These are phyloP conservation scores for Physella acuta DNA, from an alignment of 1,140 invertebrate genomes.

Conservation along the genomic window DNA sequence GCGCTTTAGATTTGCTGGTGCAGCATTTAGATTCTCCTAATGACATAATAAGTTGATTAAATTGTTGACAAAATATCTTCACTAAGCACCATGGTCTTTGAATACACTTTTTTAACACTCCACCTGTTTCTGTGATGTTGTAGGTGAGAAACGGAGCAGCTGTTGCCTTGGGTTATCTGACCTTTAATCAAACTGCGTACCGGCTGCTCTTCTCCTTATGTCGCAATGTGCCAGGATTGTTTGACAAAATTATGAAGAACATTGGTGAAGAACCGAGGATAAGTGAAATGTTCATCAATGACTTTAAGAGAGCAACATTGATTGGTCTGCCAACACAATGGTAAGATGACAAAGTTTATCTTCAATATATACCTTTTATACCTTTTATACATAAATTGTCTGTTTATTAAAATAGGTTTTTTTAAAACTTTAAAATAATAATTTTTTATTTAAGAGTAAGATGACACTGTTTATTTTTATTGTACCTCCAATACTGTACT, in stretches of 20 bases:
- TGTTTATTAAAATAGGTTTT: background rate
- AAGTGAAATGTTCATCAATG: conserved; percentile 53
- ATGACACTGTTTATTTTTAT: background rate
- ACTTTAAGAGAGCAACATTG: conserved; percentile 53
- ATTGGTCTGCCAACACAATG: conserved; percentile 57
- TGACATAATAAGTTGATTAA: conserved; percentile 38
- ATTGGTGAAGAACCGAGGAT: conserved; percentile 56
- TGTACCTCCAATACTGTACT: too few species aligned
- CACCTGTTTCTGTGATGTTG: too few species aligned
- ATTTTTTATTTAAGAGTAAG: background rate
- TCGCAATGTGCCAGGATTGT: conserved; percentile 54
- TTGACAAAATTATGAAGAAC: conserved; percentile 53
- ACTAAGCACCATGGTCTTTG: too few species aligned
- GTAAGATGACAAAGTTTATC: conserved; percentile 38
- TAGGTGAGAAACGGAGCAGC: conserved; percentile 49
- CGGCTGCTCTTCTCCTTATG: conserved; percentile 52
- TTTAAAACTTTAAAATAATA: background rate
- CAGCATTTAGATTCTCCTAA: conserved; percentile 44
- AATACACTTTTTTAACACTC: too few species aligned
- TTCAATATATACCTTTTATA: background rate
- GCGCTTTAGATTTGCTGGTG: conserved; percentile 53
- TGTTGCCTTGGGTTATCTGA: conserved; percentile 58
- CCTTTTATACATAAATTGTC: background rate
- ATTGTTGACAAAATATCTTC: too few species aligned
- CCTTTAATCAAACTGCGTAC: conserved; percentile 58